Evolutionary conservation across 2,797 vertebrate genomes (phyloP), one percentile per base, ranked within the genome.

Genomic region (Danionella dracula): DNA sequence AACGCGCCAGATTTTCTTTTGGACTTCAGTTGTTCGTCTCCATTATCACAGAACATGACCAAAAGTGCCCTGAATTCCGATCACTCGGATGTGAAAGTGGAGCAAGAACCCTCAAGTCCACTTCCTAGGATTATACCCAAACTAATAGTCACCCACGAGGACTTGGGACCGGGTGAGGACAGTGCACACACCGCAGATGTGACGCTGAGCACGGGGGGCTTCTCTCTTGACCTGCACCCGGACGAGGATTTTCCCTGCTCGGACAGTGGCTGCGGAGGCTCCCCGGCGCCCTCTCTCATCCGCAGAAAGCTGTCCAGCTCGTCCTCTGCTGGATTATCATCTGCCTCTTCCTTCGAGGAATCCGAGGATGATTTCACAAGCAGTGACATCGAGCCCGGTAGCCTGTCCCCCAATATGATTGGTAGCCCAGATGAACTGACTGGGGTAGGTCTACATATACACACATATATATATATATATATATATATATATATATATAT

Each of bases 301-400:
- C 82, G 73, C 4, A 85, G 91, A 66, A 93, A 92, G 72, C 84
- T 92, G 29, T 93, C 91, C 74, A 91, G 86, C 76, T 91, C 88
- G 0, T 92, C 90, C 5, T 90, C 89, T n/a, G 79, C 89, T 1
- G 87, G 92, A 53, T 84, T 93, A 58, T 94, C 93, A 8, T 93
- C 93, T 1, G 90, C 91, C 34, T 95, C 93, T 1, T 95, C 93
- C 37, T 94, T 94, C 60, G 93, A 94, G 71, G 93, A 95, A 73
- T 94, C 92, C 0, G 93, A 95, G 77, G 93, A 95, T 76, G 92
- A 95, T 67, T 88, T 85, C 76, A 86, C 83, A 1, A 81, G 84
- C 40, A 91, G 89, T 55, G 90, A 92, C 68, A 78, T 85, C 12
- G 90, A 92, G 72, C 84, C 86, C 76, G 27, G 37, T 23, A 85